Base-by-base conservation (phyloP, 2,113 vertebrate species). In the Uropsilus gracilis region DNA sequence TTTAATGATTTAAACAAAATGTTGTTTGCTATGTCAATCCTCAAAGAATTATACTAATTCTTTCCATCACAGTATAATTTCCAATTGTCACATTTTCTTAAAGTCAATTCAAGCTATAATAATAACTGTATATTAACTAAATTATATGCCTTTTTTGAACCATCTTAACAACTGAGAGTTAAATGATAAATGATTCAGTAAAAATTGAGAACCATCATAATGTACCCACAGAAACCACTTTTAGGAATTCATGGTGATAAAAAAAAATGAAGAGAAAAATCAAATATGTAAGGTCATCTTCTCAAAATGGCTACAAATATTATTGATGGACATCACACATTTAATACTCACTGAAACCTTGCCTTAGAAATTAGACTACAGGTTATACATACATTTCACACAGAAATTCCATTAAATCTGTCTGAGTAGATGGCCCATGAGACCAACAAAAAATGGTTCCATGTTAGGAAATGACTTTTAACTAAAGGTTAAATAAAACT, bases 401-500 rank as follows among this genome's bases (percentile, higher is more conserved):
- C 13, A 94, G 89, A 95, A 95, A 80, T 91, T 86, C 59, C 46
- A 72, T 96, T 94, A 96, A 80, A 69, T 86, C 66, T 90, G 26
- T 90, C 89, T 90, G 82, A 91, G 28, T 34, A 68, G 30, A 57
- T 68, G 91, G 80, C 83, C 57, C 86, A 76, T 28, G 89, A 69
- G 78, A 77, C 59, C 24, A 93, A 69, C 61, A 86, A 88, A 90
- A 95, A 88, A 55, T 48, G 28, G 18, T 80, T 94, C 46, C 85
- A 20, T 94, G 89, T 53, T 94, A 89, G 64, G 73, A 91, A 93
- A 85, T 93, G 81, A 95, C 89, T 95, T 94, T 94, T 87, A 97
- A 95, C 46, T 94, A 94, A 95, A 96, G 59, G 86, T 95, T 92
- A 91, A 89, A 28, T 75, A 86, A 97, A 95, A 89, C 72, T 59